These are phyloP conservation scores for Arion vulgaris DNA, from an alignment of 1,140 invertebrate species.

Conservation along the genomic window DNA sequence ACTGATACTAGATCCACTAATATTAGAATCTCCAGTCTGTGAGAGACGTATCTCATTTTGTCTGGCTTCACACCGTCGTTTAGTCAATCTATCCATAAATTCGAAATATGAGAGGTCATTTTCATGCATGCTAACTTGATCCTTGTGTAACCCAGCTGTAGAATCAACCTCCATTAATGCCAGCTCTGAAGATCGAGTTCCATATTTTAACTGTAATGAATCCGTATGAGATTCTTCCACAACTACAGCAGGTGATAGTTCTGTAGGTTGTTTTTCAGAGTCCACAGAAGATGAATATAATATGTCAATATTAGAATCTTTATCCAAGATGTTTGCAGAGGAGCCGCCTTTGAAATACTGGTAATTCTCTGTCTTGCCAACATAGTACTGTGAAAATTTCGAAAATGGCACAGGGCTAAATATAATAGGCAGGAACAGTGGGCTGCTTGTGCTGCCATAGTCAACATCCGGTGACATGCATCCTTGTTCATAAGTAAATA, in stretches of 20 bases:
- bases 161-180: not conserved
- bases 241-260: not conserved
- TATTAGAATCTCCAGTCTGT: not conserved
- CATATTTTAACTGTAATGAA: too few species aligned
- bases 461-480: not conserved
- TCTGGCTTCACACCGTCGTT: not conserved
- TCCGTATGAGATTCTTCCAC: too few species aligned
- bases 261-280: not conserved
- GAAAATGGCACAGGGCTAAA: conserved; percentile 2
- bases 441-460: not conserved
- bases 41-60: not conserved
- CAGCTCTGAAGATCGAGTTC: too few species aligned
- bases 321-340: not conserved
- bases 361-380: too few species aligned
- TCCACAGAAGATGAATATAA: not conserved
- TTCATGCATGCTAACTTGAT: not conserved
- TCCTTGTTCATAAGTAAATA: not conserved
- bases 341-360: too few species aligned
- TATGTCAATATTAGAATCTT: too few species aligned
- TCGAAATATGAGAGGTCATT: conserved; percentile 6
- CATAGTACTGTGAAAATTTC: not conserved
- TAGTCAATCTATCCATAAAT: not conserved
- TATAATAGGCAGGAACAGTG: not conserved
- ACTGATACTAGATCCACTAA: too few species aligned
- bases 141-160: not conserved